Percentiles rank a stretch among this genome's conserved stretches.
These are phyloP conservation scores for Aphrophora alni DNA, from an alignment of 2,888 invertebrate species.

Conservation along the genomic window DNA sequence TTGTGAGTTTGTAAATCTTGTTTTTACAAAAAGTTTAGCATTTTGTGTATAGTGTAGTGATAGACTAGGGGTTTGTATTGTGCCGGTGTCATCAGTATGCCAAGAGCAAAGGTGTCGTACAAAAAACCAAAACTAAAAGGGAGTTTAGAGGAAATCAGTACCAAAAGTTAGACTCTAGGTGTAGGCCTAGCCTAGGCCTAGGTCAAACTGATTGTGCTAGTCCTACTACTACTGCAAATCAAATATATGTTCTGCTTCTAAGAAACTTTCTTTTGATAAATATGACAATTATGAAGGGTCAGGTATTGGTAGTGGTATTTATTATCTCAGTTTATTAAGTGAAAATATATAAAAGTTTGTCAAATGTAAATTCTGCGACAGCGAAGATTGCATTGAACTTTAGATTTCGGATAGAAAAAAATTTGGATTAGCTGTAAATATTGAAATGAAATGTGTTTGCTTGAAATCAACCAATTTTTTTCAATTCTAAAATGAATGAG, in stretches of 20 bases:
- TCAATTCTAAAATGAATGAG: background rate
- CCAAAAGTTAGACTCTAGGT: background rate
- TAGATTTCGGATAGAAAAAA: background rate
- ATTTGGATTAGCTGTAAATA: background rate
- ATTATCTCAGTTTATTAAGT: background rate
- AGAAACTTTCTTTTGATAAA: background rate
- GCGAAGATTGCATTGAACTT: background rate
- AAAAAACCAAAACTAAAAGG: too few relatives aligned
- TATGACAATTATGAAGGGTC: background rate
- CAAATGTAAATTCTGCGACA: background rate
- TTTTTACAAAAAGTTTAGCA: too few relatives aligned
- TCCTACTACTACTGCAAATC: background rate
- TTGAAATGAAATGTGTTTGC: background rate
- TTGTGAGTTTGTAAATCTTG: too few relatives aligned
- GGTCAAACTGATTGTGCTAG: background rate
- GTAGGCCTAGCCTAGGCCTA: background rate
- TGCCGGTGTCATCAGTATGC: background rate
- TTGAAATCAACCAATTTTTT: background rate
- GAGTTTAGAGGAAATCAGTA: slow-evolving; percentile 1
- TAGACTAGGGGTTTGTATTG: too few relatives aligned
- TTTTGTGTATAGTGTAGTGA: too few relatives aligned
- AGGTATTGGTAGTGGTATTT: background rate
- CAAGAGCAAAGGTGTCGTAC: background rate
- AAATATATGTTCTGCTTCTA: background rate
- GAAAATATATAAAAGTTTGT: background rate